These are phyloP conservation scores for Lateolabrax maculatus DNA, from an alignment of 2,797 vertebrate genomes.

Conservation along the genomic window DNA sequence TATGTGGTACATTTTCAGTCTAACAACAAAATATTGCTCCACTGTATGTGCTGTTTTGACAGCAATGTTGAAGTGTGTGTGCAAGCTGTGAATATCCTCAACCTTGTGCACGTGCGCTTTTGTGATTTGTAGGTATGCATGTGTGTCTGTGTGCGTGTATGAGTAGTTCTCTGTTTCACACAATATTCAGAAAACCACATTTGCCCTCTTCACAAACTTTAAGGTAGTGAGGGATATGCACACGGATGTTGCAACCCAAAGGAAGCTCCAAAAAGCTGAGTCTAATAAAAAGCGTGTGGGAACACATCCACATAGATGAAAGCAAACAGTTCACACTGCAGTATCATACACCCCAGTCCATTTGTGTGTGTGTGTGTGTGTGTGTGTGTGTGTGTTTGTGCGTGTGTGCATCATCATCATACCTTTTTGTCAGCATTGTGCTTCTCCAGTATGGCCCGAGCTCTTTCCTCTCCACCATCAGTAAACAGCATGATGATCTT, in stretches of 20 bases:
- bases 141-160: not conserved
- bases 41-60: not conserved
- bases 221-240: constrained; percentile 40
- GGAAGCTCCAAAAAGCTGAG: constrained; percentile 58
- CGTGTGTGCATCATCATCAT: constrained; percentile 47
- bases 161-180: constrained; percentile 27
- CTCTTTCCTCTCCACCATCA: constrained; percentile 97
- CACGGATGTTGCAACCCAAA: constrained; percentile 49
- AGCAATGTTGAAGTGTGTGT: not conserved
- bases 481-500: constrained; percentile 99
- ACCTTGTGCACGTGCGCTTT: not conserved
- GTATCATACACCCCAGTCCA: not conserved
- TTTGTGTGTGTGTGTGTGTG: constrained; percentile 4
- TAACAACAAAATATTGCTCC: not conserved
- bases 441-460: constrained; percentile 93
- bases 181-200: constrained; percentile 30
- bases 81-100: constrained; percentile 2
- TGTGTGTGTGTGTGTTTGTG: constrained; percentile 15
- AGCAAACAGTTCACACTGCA: constrained; percentile 27
- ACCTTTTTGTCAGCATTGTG: constrained; percentile 96
- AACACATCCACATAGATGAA: constrained; percentile 38
- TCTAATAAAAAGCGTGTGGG: constrained; percentile 35
- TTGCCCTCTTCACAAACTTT: constrained; percentile 41
- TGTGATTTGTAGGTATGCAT: not conserved
- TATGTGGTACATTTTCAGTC: not conserved